Percentiles rank a stretch among this genome's conserved stretches.
These are phyloP conservation scores for Gobiocypris rarus DNA, from an alignment of 2,113 vertebrate species.

Conservation along the genomic window DNA sequence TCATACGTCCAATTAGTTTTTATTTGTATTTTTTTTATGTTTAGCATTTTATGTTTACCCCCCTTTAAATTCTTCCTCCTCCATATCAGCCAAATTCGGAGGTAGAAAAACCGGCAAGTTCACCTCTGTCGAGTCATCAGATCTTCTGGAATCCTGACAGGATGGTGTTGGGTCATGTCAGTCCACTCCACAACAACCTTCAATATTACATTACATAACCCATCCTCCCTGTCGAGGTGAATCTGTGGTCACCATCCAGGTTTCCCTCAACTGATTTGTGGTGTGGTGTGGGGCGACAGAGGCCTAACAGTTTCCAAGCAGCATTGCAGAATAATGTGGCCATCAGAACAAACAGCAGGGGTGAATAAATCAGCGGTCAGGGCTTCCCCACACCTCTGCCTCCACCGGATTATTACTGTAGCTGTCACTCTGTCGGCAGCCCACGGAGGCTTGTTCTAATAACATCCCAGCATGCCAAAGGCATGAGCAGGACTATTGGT, in stretches of 20 bases:
- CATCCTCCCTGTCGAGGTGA: not conserved
- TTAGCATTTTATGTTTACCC: too few relatives aligned
- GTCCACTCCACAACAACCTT: not conserved
- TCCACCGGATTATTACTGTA: constrained; percentile 47
- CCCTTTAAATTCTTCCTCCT: not conserved
- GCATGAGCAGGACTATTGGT: constrained; percentile 34
- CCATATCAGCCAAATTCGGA: not conserved
- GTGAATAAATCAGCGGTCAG: constrained; percentile 55
- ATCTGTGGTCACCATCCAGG: not conserved
- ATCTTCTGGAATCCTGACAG: constrained; percentile 1
- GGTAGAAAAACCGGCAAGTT: not conserved
- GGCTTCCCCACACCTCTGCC: constrained; percentile 42
- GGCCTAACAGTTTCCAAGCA: not conserved
- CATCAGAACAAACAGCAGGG: constrained; percentile 51
- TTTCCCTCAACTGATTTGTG: not conserved
- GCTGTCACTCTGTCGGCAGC: constrained; percentile 55
- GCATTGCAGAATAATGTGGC: constrained; percentile 40
- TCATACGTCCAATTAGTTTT: too few relatives aligned
- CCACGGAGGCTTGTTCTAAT: constrained; percentile 51
- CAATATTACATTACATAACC: not conserved
- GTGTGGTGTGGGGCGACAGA: not conserved
- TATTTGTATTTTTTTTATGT: too few relatives aligned
- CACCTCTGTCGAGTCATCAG: constrained; percentile 6
- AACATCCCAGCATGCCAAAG: constrained; percentile 50
- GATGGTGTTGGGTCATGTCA: not conserved